These are phyloP conservation scores for Eupithecia exiguata DNA, from an alignment of 2,888 invertebrate species.

Conservation along the genomic window DNA sequence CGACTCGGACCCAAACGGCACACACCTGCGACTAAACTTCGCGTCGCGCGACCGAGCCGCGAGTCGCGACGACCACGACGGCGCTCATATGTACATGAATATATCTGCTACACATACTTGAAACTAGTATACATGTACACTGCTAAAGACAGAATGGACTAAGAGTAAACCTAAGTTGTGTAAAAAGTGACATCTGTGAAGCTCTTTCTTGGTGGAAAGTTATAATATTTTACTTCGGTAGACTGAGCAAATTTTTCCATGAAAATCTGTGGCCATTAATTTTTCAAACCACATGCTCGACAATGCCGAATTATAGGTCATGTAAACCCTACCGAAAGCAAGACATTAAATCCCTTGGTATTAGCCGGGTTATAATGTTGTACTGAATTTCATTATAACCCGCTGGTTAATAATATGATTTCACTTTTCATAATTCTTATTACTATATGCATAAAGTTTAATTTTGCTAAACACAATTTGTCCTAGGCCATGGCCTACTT, in stretches of 20 bases:
- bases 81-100: conserved; percentile 79
- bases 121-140: conserved; percentile 1
- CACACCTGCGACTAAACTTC: conserved; percentile 74
- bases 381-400: too few relatives aligned
- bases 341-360: too few relatives aligned
- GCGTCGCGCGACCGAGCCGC: conserved; percentile 56
- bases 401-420: too few relatives aligned
- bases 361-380: too few relatives aligned
- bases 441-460: too few relatives aligned
- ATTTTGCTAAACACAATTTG: too few relatives aligned
- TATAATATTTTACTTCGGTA: background rate
- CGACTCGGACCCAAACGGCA: conserved; percentile 61
- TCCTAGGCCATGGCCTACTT: too few relatives aligned
- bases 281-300: too few relatives aligned
- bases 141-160: background rate
- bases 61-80: conserved; percentile 65
- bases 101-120: conserved; percentile 77
- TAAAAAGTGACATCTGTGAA: background rate
- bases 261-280: background rate
- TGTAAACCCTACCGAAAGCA: too few relatives aligned
- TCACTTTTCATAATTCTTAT: too few relatives aligned
- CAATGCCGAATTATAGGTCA: too few relatives aligned
- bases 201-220: background rate
- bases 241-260: background rate
- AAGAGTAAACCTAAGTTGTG: background rate